phyloP scores from a whole-genome alignment of 2,113 vertebrate species.

The Apteryx owenii region DNA sequence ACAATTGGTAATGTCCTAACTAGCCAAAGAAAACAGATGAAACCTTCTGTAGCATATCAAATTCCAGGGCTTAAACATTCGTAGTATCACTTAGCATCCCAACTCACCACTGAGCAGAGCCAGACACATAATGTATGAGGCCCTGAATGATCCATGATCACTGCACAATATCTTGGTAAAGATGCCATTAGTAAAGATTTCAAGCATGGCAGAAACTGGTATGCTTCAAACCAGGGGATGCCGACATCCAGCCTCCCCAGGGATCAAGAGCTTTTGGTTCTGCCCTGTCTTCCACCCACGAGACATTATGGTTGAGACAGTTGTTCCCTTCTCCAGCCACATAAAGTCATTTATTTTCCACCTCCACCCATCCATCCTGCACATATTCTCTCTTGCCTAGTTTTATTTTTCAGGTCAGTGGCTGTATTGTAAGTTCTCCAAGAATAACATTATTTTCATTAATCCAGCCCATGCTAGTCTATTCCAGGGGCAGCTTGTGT shows the following conservation, averaged over 20 bases:
- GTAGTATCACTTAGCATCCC: neutral
- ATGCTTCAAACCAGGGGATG: neutral
- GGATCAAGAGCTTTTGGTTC: neutral
- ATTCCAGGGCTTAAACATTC: neutral
- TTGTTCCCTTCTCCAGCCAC: neutral
- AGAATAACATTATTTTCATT: neutral
- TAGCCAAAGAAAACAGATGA: neutral
- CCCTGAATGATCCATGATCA: neutral
- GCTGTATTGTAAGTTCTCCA: neutral
- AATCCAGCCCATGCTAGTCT: neutral
- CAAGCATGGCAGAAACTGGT: neutral
- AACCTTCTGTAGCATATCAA: neutral
- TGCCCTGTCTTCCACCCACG: neutral
- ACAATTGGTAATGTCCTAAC: neutral
- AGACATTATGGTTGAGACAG: neutral
- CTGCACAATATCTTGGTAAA: neutral
- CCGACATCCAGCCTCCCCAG: neutral
- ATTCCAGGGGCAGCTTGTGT: conserved; percentile 1
- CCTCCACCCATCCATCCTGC: neutral
- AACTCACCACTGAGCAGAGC: neutral
- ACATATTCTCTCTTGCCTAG: neutral
- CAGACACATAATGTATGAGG: neutral
- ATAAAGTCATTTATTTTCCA: neutral
- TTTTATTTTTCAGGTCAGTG: conserved; percentile 15
- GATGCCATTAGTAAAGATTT: neutral